Evolutionary conservation across 1,140 invertebrate genomes (phyloP).

Genomic region (Hermetia illucens): DNA sequence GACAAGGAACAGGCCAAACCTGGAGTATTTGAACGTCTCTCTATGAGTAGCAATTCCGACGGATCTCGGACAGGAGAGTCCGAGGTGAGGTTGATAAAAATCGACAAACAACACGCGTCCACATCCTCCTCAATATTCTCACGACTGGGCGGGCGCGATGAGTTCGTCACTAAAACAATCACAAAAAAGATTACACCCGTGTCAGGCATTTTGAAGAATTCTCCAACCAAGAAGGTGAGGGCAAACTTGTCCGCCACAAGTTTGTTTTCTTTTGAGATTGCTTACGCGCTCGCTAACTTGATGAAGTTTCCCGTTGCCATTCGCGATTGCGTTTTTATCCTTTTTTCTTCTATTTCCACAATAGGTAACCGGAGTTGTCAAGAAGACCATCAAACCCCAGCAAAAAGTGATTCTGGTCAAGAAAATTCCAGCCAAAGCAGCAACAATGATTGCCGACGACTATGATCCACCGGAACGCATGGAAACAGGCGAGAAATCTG

Average conservation of each 20-base stretch:
- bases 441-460: conserved; percentile 14
- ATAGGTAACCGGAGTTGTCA: conserved; percentile 4
- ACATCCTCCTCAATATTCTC: conserved; percentile 22
- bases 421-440: conserved; percentile 23
- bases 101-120: conserved; percentile 9
- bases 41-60: conserved; percentile 14
- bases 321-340: background rate
- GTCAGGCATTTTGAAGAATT: conserved; percentile 20
- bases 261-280: background rate
- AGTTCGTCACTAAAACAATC: conserved; percentile 2
- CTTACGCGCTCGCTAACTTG: too few species aligned
- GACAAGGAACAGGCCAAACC: conserved; percentile 20
- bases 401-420: conserved; percentile 28
- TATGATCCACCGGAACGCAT: conserved; percentile 12
- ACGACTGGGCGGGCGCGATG: conserved; percentile 16
- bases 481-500: conserved; percentile 22
- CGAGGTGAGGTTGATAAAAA: conserved; percentile 12
- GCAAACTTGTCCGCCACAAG: too few species aligned
- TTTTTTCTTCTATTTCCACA: conserved; percentile 6
- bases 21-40: conserved; percentile 19
- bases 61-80: conserved; percentile 20
- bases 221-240: conserved; percentile 9
- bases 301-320: too few species aligned
- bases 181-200: conserved; percentile 27
- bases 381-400: background rate